These are phyloP conservation scores for Puntigrus tetrazona DNA, from an alignment of 2,113 vertebrate species.

Conservation along the genomic window DNA sequence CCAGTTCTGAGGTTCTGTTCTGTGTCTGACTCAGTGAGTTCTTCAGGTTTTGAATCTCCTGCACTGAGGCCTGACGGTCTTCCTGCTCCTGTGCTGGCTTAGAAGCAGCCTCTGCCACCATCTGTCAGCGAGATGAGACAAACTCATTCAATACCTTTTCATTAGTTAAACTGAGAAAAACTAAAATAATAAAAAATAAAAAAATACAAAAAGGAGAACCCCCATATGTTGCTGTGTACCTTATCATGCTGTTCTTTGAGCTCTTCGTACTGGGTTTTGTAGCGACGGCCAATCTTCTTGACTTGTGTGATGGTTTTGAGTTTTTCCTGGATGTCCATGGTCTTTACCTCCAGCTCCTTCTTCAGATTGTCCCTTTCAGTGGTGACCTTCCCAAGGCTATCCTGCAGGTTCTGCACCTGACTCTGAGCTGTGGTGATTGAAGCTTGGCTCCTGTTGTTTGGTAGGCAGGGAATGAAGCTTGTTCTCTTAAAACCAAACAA, in stretches of 20 bases:
- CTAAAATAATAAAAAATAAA: no score
- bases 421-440: constrained; percentile 70
- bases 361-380: constrained; percentile 83
- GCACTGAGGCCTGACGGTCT: constrained; percentile 81
- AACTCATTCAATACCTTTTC: constrained; percentile 83
- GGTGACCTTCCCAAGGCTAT: constrained; percentile 80
- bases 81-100: constrained; percentile 81
- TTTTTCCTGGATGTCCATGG: constrained; percentile 87
- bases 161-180: constrained; percentile 72
- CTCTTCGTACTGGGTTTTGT: constrained; percentile 96
- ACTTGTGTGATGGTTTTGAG: constrained; percentile 93
- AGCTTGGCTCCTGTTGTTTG: constrained; percentile 43
- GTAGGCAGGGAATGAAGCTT: neutral
- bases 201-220: constrained; percentile 29
- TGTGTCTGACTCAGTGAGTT: constrained; percentile 79
- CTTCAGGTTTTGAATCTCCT: constrained; percentile 87
- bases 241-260: constrained; percentile 92
- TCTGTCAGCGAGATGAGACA: constrained; percentile 71
- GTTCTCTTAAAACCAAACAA: neutral
- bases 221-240: constrained; percentile 68
- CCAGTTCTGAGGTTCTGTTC: constrained; percentile 79
- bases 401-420: constrained; percentile 84
- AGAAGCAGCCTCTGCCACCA: constrained; percentile 81
- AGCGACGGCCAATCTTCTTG: constrained; percentile 95
- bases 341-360: constrained; percentile 83